These are phyloP conservation scores for Gobius niger DNA, from an alignment of 2,113 vertebrate species.

Conservation along the genomic window DNA sequence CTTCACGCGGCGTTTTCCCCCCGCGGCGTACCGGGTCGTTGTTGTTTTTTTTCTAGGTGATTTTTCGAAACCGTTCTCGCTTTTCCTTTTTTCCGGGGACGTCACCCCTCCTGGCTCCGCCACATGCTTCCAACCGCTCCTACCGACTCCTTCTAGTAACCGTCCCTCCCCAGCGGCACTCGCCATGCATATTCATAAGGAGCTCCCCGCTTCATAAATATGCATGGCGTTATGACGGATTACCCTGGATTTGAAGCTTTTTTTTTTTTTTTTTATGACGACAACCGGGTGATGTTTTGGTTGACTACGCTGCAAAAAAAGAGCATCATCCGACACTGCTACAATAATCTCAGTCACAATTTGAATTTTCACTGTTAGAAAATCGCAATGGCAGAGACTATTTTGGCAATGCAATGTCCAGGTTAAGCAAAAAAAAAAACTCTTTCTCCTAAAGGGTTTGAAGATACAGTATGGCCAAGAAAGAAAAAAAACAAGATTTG, in stretches of 20 bases:
- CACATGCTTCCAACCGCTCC: slow-evolving; percentile 46
- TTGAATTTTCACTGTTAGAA: too few species aligned
- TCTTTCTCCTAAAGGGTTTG: too few species aligned
- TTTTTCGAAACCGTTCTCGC: background rate
- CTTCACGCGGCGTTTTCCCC: background rate
- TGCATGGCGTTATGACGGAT: slow-evolving; percentile 55
- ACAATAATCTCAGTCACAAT: too few species aligned
- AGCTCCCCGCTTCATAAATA: slow-evolving; percentile 54
- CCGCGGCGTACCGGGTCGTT: slow-evolving; percentile 5
- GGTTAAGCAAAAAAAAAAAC: too few species aligned
- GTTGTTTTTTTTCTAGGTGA: background rate
- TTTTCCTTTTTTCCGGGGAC: background rate
- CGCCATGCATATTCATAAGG: slow-evolving; percentile 60
- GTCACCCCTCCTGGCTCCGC: slow-evolving; percentile 14
- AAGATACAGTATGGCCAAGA: too few species aligned
- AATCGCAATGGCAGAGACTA: too few species aligned
- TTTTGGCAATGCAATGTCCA: too few species aligned
- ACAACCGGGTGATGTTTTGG: slow-evolving; percentile 17
- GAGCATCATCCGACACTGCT: too few species aligned
- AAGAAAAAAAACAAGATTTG: too few species aligned
- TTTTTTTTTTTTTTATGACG: slow-evolving; percentile 6
- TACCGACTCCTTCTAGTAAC: slow-evolving; percentile 41
- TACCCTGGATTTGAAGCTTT: slow-evolving; percentile 28
- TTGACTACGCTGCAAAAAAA: slow-evolving; percentile 1
- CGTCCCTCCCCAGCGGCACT: slow-evolving; percentile 22